Evolutionary conservation across 1,140 invertebrate species (phyloP).

Genomic region (Saxidomus purpurata): DNA sequence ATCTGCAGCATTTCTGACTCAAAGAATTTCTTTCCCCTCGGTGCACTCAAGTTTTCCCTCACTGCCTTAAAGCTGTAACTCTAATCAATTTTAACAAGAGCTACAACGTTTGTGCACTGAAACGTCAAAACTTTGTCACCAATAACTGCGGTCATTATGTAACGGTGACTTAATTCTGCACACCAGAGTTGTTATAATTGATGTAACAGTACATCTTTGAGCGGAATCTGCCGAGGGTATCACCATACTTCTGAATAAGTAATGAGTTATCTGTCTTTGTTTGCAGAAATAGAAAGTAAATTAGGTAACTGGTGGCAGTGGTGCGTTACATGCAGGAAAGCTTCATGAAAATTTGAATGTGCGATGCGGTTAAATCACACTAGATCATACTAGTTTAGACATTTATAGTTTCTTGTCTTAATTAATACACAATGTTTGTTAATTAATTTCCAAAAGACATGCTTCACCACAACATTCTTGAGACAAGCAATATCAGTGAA

Average conservation of each 20-base stretch:
- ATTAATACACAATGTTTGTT: too few relatives aligned
- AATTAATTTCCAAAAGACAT: too few relatives aligned
- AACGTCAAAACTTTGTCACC: slow-evolving; percentile 4
- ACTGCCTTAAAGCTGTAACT: too few relatives aligned
- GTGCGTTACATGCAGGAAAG: not conserved
- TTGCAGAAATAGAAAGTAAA: not conserved
- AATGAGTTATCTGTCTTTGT: slow-evolving; percentile 8
- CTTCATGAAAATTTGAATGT: not conserved
- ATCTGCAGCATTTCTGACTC: not conserved
- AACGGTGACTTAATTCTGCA: not conserved
- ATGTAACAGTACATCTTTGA: not conserved
- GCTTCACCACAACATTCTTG: too few relatives aligned
- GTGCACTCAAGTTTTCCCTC: too few relatives aligned
- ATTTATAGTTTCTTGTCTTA: not conserved
- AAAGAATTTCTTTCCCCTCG: too few relatives aligned
- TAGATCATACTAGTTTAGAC: not conserved
- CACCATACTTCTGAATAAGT: not conserved
- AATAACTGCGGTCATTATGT: not conserved
- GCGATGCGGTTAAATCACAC: not conserved
- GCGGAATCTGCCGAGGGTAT: not conserved
- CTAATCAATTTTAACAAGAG: too few relatives aligned
- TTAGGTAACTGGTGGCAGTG: not conserved
- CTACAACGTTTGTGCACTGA: too few relatives aligned
- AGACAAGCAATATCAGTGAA: too few relatives aligned
- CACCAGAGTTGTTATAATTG: not conserved